Percentiles rank a stretch among this genome's conserved stretches.
phyloP scores from a whole-genome alignment of 2,888 invertebrate genomes.

The Rotaria magnacalcarata region DNA sequence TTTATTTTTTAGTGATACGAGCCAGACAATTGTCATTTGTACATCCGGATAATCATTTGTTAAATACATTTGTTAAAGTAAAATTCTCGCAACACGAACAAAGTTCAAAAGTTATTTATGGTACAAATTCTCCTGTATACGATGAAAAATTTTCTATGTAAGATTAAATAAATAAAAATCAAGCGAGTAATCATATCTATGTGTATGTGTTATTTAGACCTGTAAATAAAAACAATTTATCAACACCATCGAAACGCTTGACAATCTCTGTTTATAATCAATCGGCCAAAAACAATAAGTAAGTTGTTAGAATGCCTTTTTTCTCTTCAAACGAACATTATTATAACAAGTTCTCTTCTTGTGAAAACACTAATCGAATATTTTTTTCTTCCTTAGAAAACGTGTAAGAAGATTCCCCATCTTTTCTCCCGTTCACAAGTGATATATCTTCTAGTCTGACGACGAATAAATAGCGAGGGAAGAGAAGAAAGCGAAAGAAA shows the following conservation, averaged over 20 bases:
- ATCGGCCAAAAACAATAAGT: background rate
- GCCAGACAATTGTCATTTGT: conserved; percentile 24
- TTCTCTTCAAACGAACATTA: conserved; percentile 21
- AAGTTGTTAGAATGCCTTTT: background rate
- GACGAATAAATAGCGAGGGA: background rate
- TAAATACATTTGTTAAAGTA: background rate
- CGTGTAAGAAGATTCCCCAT: conserved; percentile 6
- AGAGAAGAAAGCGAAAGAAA: background rate
- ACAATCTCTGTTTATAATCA: conserved; percentile 32
- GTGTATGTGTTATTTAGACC: background rate
- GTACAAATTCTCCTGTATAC: background rate
- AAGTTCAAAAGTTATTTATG: background rate
- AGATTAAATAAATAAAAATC: background rate
- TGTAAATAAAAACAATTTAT: background rate
- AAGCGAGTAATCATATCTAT: background rate
- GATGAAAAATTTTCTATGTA: conserved; percentile 27
- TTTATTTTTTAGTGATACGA: conserved; percentile 29
- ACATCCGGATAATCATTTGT: conserved; percentile 20
- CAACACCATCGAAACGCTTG: conserved; percentile 15
- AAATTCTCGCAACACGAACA: conserved; percentile 2
- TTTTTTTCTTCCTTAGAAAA: background rate
- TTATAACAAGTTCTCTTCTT: background rate
- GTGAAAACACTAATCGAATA: conserved; percentile 6
- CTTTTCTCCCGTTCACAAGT: conserved; percentile 12
- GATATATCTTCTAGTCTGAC: conserved; percentile 17